A percentile compares a stretch with the other conserved stretches of the same genome.
Evolutionary conservation across 2,797 vertebrate species (phyloP).

Genomic region (Tenualosa ilisha): DNA sequence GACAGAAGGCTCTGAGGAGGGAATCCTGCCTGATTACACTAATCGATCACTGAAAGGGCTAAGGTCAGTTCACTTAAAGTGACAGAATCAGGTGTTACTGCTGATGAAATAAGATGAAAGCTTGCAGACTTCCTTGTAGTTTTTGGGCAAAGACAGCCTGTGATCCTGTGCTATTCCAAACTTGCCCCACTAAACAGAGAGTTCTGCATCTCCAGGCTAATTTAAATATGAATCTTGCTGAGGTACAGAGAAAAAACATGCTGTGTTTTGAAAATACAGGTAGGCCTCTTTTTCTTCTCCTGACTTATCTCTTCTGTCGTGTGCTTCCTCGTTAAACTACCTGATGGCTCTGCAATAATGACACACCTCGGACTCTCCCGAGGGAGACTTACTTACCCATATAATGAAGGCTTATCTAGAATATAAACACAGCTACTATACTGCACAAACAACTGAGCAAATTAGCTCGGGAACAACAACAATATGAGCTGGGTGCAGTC

Average conservation of each 20-base stretch:
- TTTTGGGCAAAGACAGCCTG: no score
- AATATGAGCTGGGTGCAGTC: no score
- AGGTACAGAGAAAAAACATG: neutral
- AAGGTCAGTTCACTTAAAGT: neutral
- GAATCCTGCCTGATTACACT: neutral
- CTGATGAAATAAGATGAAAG: neutral
- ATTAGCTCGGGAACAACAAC: neutral
- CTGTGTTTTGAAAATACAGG: neutral
- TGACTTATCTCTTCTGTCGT: neutral
- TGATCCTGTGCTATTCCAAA: neutral
- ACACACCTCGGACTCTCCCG: neutral
- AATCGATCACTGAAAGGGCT: neutral
- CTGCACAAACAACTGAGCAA: neutral
- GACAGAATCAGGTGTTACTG: neutral
- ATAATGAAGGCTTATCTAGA: neutral
- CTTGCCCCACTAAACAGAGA: neutral
- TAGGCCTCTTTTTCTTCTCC: neutral
- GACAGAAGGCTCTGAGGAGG: neutral
- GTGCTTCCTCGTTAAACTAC: neutral
- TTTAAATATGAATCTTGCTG: neutral
- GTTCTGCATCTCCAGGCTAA: neutral
- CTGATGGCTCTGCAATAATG: neutral
- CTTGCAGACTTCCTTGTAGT: neutral
- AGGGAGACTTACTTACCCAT: no score
- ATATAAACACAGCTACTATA: neutral